A percentile compares a stretch with the other conserved stretches of the same genome.
Conservation (phyloP, 2,888 invertebrate genomes). For the Stenichneumon culpator region DNA sequence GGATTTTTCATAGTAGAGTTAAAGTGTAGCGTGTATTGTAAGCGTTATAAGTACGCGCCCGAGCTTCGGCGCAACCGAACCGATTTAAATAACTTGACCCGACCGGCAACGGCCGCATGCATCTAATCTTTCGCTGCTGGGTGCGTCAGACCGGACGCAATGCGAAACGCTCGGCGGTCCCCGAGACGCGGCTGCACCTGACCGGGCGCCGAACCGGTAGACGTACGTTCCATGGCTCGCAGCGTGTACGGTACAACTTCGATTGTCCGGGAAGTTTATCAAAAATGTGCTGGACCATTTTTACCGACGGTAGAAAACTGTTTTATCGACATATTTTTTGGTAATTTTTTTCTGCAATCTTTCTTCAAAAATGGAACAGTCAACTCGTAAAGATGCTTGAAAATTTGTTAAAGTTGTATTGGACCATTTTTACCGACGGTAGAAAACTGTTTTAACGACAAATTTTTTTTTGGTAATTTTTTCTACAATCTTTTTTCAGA, state of each 20-base stretch:
- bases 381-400: no score
- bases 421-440: no score
- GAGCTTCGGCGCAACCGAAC: slow-evolving; percentile 11
- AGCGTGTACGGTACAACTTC: background rate
- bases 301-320: no score
- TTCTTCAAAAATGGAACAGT: no score
- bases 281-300: no score
- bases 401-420: no score
- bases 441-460: no score
- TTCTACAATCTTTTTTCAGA: no score
- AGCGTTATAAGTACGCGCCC: background rate
- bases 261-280: background rate
- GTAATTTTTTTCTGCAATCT: no score
- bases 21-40: background rate
- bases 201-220: background rate
- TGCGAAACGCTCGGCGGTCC: background rate
- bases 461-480: no score
- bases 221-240: background rate
- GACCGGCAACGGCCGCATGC: background rate
- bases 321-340: no score
- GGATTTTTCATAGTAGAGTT: background rate
- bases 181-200: background rate
- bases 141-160: slow-evolving; percentile 1
- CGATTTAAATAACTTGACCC: slow-evolving; percentile 34
- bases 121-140: background rate